These are phyloP conservation scores for Ophion obscuratus DNA, from an alignment of 2,888 invertebrate genomes.

Conservation along the genomic window DNA sequence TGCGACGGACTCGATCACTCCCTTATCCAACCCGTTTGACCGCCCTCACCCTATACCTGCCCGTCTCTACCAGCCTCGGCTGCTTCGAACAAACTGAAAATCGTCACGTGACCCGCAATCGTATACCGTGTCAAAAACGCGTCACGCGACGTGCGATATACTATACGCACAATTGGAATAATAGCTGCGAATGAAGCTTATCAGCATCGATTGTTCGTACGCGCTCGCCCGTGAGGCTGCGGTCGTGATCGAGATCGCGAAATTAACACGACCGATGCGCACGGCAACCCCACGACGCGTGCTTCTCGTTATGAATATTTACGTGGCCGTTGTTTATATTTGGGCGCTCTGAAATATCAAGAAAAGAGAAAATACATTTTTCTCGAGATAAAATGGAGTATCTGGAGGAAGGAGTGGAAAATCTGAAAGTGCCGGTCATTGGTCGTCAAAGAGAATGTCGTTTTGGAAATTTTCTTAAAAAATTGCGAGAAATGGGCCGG, in stretches of 20 bases:
- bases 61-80: neutral
- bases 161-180: neutral
- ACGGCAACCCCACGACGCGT: neutral
- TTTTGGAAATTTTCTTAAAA: too few relatives aligned
- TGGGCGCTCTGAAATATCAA: neutral
- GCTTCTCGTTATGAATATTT: neutral
- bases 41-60: neutral
- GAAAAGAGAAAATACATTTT: too few relatives aligned
- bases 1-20: neutral
- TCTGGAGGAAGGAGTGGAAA: too few relatives aligned
- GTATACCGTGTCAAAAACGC: neutral
- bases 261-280: neutral
- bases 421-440: too few relatives aligned
- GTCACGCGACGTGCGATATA: neutral
- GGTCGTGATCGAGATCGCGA: neutral
- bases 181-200: neutral
- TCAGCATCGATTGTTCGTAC: neutral
- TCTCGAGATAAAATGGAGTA: too few relatives aligned
- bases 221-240: neutral
- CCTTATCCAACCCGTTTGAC: neutral
- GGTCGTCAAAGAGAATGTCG: too few relatives aligned
- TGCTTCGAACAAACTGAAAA: neutral
- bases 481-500: too few relatives aligned
- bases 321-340: neutral
- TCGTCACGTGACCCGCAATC: neutral